These are phyloP conservation scores for Turritopsis dohrnii DNA, from an alignment of 30 jellyfish, hydroid and myxozoan genomes.

Conservation along the genomic window DNA sequence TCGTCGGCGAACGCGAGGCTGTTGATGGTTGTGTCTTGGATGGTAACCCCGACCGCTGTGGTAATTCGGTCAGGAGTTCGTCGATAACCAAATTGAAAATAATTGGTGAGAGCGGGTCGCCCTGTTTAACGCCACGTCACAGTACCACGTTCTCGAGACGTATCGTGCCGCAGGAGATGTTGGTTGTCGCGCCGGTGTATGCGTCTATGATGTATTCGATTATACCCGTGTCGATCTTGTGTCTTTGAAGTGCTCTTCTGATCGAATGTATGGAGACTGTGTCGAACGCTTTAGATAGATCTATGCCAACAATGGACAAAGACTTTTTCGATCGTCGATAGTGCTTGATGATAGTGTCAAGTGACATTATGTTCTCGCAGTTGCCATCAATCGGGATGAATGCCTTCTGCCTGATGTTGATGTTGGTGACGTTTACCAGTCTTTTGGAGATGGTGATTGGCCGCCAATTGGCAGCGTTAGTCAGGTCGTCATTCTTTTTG, in stretches of 20 bases:
- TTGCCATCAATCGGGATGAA: no score
- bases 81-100: constrained; percentile 5
- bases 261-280: background rate
- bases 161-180: constrained; percentile 2
- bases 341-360: background rate
- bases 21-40: background rate
- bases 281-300: constrained; percentile 7
- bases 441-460: no score
- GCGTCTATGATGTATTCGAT: constrained; percentile 16
- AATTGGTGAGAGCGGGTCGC: constrained; percentile 8
- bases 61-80: background rate
- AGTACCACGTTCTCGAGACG: background rate
- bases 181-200: constrained; percentile 4
- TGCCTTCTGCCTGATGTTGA: no score
- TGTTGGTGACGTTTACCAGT: no score
- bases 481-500: background rate
- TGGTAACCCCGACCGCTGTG: background rate
- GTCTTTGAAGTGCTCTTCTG: background rate
- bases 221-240: background rate
- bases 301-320: background rate
- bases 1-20: constrained; percentile 17
- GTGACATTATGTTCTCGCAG: background rate
- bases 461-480: constrained; percentile 10
- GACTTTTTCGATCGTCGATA: background rate
- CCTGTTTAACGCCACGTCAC: constrained; percentile 1